Evolutionary conservation across 2,888 invertebrate genomes (phyloP).

Genomic region (Nemapogon koenigi): DNA sequence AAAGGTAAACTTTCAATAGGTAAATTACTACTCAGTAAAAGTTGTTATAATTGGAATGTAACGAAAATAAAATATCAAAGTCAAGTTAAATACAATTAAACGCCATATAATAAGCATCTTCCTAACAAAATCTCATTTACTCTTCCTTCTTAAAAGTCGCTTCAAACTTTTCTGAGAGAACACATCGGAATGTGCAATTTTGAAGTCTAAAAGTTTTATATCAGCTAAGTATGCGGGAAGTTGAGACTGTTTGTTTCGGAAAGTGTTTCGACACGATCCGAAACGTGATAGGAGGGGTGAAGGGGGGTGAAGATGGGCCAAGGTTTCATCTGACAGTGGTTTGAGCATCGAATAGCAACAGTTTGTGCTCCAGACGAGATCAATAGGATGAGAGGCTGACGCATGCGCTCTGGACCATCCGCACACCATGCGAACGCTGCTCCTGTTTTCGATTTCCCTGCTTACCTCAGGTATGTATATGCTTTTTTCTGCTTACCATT

Average conservation of each 20-base stretch:
- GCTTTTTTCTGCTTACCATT: too few species aligned
- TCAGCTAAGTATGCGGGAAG: conserved; percentile 1
- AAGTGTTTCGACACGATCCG: not conserved
- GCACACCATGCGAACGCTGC: conserved; percentile 45
- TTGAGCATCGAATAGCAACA: conserved; percentile 43
- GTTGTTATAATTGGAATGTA: too few species aligned
- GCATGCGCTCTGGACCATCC: conserved; percentile 38
- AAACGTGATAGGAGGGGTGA: conserved; percentile 1
- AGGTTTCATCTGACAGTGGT: conserved; percentile 24
- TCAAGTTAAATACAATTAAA: too few species aligned
- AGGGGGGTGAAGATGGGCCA: conserved; percentile 21
- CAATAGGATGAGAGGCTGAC: conserved; percentile 46
- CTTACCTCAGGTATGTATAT: conserved; percentile 39
- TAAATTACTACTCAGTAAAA: too few species aligned
- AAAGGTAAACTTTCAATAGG: too few species aligned
- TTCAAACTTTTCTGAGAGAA: too few species aligned
- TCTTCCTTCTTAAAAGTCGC: too few species aligned
- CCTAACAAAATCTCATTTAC: too few species aligned
- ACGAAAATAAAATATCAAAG: too few species aligned
- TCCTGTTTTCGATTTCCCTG: conserved; percentile 44
- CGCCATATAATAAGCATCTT: too few species aligned
- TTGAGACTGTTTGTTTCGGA: conserved; percentile 6
- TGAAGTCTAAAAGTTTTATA: conserved; percentile 1
- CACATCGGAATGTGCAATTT: not conserved
- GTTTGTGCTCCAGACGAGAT: conserved; percentile 42